Evolutionary conservation across 1,140 invertebrate species (phyloP).

Genomic region (Achroia grisella): DNA sequence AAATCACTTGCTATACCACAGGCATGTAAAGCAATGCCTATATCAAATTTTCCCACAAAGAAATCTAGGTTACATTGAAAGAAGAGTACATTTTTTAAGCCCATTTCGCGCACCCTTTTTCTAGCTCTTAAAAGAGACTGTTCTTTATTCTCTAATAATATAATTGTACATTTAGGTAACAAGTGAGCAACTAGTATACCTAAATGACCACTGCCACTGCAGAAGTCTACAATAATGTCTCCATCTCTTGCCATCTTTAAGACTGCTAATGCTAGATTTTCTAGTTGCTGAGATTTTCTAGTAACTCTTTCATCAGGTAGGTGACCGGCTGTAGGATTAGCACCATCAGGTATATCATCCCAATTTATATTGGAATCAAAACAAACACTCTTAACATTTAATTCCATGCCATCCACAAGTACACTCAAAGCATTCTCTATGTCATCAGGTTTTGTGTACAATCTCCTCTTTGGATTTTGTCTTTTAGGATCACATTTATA

Average conservation of each 20-base stretch:
- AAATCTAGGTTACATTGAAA: constrained; percentile 93
- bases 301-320: constrained; percentile 82
- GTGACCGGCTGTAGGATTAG: constrained; percentile 84
- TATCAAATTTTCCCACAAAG: constrained; percentile 84
- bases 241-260: constrained; percentile 77
- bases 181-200: constrained; percentile 89
- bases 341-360: constrained; percentile 79
- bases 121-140: constrained; percentile 86
- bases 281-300: constrained; percentile 91
- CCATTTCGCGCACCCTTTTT: constrained; percentile 79
- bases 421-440: constrained; percentile 77
- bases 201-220: constrained; percentile 94
- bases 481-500: constrained; percentile 87
- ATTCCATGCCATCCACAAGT: constrained; percentile 45
- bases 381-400: constrained; percentile 47
- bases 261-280: constrained; percentile 89
- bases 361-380: constrained; percentile 66
- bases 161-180: constrained; percentile 83
- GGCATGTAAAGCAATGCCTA: constrained; percentile 92
- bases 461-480: constrained; percentile 81
- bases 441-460: constrained; percentile 84
- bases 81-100: constrained; percentile 84
- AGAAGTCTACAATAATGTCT: constrained; percentile 92
- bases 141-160: constrained; percentile 95
- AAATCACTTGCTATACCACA: constrained; percentile 96